A percentile compares a stretch with the other conserved stretches of the same genome.
These are phyloP conservation scores for Lateolabrax maculatus DNA, from an alignment of 2,797 vertebrate genomes.

Conservation along the genomic window DNA sequence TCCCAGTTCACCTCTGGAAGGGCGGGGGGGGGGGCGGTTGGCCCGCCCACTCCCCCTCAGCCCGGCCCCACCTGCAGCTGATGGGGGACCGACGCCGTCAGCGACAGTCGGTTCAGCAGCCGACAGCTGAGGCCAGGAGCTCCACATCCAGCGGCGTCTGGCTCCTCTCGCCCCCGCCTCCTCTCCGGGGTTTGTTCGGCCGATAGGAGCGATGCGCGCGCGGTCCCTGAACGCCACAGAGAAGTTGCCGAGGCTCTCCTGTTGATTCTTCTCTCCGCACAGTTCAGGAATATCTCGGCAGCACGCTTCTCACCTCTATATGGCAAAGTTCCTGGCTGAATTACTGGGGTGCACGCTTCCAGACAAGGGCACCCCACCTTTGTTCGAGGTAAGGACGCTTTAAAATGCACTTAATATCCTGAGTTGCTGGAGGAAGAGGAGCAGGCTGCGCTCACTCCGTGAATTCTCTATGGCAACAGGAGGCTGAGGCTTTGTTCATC, in stretches of 20 bases:
- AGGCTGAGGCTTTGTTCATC: conserved; percentile 49
- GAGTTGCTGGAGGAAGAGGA: too few relatives aligned
- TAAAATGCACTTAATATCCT: not conserved
- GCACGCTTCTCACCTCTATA: conserved; percentile 53
- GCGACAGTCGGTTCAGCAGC: not conserved
- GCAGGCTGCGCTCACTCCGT: not conserved
- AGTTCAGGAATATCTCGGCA: not conserved
- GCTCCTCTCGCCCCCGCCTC: too few relatives aligned
- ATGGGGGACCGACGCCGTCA: not conserved
- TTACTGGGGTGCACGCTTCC: conserved; percentile 88
- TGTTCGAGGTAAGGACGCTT: conserved; percentile 84
- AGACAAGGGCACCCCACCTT: conserved; percentile 83
- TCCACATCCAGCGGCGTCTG: conserved; percentile 4
- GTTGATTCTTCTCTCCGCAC: conserved; percentile 36
- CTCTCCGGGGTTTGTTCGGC: not conserved
- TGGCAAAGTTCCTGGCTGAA: conserved; percentile 91
- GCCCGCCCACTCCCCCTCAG: conserved; percentile 30
- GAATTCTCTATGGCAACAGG: conserved; percentile 55
- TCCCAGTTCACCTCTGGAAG: not conserved
- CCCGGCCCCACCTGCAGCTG: conserved; percentile 33
- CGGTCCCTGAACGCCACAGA: conserved; percentile 50
- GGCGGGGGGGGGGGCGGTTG: not conserved
- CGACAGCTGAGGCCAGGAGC: not conserved
- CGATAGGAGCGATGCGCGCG: conserved; percentile 31
- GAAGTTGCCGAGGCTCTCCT: conserved; percentile 48